phyloP scores from a whole-genome alignment of 2,888 invertebrate species.

The Lumbricus terrestris region DNA sequence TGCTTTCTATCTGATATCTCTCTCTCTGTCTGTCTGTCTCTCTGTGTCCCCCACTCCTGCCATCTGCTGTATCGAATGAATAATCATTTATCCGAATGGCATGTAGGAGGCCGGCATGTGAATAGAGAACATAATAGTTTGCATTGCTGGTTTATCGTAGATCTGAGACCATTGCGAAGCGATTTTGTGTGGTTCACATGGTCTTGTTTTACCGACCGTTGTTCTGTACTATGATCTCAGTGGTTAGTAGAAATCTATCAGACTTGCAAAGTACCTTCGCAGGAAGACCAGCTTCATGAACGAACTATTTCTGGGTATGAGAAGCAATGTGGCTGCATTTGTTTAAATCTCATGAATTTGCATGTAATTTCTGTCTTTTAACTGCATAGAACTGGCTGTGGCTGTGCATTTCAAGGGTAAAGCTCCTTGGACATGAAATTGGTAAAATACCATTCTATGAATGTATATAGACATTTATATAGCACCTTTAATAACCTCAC shows the following conservation, averaged over 20 bases:
- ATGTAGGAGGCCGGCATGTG: not conserved
- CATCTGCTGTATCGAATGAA: not conserved
- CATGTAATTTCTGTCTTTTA: not conserved
- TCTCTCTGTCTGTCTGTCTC: not conserved
- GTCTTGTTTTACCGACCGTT: not conserved
- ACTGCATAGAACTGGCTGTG: not conserved
- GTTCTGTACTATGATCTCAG: not conserved
- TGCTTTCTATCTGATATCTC: not conserved
- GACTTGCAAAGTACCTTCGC: not conserved
- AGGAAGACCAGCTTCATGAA: not conserved
- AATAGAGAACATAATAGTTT: not conserved
- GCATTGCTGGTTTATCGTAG: not conserved
- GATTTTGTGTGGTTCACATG: not conserved
- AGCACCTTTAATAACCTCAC: too few species aligned
- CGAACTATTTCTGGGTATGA: not conserved
- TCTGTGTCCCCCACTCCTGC: not conserved
- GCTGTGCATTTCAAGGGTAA: not conserved
- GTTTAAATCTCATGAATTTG: not conserved
- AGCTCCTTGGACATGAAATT: not conserved
- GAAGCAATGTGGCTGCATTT: not conserved
- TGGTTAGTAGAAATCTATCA: not conserved
- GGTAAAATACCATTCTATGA: not conserved
- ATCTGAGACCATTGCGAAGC: not conserved
- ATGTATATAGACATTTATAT: too few species aligned
- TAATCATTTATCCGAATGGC: not conserved